These are phyloP conservation scores for Campoletis raptor DNA, from an alignment of 2,888 invertebrate genomes.

Conservation along the genomic window DNA sequence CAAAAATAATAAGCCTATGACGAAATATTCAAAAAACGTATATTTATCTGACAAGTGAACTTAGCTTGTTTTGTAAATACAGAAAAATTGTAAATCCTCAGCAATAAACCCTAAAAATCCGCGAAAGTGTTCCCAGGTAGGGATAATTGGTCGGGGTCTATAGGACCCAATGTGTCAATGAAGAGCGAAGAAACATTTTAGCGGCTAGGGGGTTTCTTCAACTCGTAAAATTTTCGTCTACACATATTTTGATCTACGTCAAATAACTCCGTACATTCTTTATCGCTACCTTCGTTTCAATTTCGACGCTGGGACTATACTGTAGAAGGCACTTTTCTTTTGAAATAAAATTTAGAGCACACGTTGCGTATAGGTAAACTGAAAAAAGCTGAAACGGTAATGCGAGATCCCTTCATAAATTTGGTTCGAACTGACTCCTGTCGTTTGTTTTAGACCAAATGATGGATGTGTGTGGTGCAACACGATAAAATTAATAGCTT, in stretches of 20 bases:
- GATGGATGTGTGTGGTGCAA: conserved; percentile 11
- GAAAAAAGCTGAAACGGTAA: neutral
- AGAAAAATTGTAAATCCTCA: too few species aligned
- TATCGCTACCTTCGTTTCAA: neutral
- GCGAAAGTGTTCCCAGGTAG: too few species aligned
- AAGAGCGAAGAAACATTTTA: neutral
- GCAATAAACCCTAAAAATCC: too few species aligned
- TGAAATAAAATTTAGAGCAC: neutral
- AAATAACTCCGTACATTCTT: neutral
- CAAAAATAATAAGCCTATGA: too few species aligned
- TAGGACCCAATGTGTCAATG: too few species aligned
- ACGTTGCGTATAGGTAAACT: neutral
- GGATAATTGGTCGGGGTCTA: too few species aligned
- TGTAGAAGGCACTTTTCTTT: neutral
- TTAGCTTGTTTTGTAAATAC: too few species aligned
- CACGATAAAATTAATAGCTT: conserved; percentile 31
- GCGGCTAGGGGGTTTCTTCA: neutral
- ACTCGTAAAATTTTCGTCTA: neutral
- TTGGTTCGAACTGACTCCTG: neutral
- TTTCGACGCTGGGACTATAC: too few species aligned
- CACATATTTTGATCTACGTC: neutral
- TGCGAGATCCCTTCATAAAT: neutral
- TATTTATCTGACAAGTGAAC: too few species aligned
- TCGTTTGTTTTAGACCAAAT: neutral
- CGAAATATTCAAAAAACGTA: too few species aligned